Conservation (phyloP, 2,888 invertebrate species). For the Tridacna gigas region DNA sequence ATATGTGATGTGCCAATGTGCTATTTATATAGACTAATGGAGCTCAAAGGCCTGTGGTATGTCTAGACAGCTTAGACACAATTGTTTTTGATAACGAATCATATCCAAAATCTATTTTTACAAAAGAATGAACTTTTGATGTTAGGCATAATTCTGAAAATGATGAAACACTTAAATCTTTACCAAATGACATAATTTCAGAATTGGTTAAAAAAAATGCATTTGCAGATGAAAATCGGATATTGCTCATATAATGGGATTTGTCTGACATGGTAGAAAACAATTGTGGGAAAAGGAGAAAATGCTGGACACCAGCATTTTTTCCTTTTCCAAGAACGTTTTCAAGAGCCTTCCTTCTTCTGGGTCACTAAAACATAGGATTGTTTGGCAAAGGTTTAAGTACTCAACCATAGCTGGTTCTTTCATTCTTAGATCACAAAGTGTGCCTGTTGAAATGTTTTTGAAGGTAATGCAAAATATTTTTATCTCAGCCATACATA, state of each 20-base stretch:
- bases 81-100: too few species aligned
- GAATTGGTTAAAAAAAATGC: neutral
- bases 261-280: neutral
- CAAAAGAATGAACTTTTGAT: too few species aligned
- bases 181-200: neutral
- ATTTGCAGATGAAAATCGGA: too few species aligned
- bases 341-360: neutral
- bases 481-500: too few species aligned
- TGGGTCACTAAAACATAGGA: neutral
- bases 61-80: too few species aligned
- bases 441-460: neutral
- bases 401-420: too few species aligned
- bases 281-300: slow-evolving; percentile 7
- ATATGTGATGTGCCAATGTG: too few species aligned
- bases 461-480: too few species aligned
- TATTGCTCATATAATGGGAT: too few species aligned
- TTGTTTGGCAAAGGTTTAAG: neutral
- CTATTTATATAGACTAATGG: too few species aligned
- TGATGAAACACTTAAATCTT: neutral
- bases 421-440: neutral
- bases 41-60: too few species aligned
- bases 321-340: neutral
- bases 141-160: neutral
- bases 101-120: too few species aligned
- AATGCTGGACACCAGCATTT: neutral